Evolutionary conservation across 2,113 vertebrate genomes (phyloP).

Genomic region (Ornithorhynchus anatinus): DNA sequence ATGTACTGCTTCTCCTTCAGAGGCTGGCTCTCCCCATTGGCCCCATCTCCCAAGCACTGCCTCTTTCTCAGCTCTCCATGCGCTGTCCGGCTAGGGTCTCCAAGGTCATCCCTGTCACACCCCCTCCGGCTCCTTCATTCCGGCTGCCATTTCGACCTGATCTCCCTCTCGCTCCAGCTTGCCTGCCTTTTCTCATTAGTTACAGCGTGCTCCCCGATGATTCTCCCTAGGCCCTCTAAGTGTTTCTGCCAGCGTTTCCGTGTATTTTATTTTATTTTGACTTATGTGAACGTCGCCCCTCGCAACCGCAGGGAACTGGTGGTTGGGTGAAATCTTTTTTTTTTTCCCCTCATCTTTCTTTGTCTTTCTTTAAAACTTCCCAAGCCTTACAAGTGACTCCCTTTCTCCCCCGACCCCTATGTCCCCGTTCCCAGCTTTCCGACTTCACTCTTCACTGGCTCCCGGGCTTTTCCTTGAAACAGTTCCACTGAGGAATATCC

Average conservation of each 20-base stretch:
- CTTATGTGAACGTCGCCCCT: constrained; percentile 30
- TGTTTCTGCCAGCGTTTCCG: constrained; percentile 39
- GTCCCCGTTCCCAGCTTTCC: neutral
- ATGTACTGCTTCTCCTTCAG: neutral
- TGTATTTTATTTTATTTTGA: constrained; percentile 22
- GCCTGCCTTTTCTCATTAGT: constrained; percentile 52
- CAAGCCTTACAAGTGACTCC: neutral
- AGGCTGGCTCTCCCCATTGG: no score
- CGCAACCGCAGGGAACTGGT: constrained; percentile 10
- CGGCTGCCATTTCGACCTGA: constrained; percentile 47
- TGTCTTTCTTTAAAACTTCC: constrained; percentile 35
- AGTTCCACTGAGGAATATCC: no score
- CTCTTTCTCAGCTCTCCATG: constrained; percentile 54
- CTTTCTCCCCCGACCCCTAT: neutral
- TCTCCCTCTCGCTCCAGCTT: constrained; percentile 13
- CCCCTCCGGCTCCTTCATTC: constrained; percentile 67
- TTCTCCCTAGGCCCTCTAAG: constrained; percentile 23
- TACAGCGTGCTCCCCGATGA: constrained; percentile 48
- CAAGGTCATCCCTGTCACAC: constrained; percentile 61
- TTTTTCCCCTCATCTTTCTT: constrained; percentile 18
- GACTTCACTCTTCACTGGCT: neutral
- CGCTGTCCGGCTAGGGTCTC: constrained; percentile 60
- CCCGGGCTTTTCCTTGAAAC: neutral
- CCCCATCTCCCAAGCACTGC: constrained; percentile 51
- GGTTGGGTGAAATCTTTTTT: constrained; percentile 18